A percentile compares a stretch with the other conserved stretches of the same genome.
phyloP scores from a whole-genome alignment of 2,888 invertebrate genomes.

The Apeira syringaria region DNA sequence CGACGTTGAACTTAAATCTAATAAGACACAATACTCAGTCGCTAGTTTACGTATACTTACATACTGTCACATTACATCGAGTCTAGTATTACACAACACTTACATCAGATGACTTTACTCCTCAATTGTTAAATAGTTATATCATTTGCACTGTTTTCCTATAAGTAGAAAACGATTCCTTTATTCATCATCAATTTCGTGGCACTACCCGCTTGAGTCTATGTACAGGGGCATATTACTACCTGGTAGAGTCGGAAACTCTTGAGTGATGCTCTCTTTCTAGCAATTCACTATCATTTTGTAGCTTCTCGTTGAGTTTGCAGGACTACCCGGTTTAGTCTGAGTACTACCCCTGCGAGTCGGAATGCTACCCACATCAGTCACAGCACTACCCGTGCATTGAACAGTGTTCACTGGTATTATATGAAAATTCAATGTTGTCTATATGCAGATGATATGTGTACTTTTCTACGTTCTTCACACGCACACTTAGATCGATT shows the following conservation, averaged over 20 bases:
- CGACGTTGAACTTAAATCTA: conserved; percentile 32
- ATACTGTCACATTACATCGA: conserved; percentile 27
- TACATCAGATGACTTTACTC: neutral
- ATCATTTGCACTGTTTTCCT: neutral
- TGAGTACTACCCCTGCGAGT: conserved; percentile 1
- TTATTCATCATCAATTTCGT: neutral
- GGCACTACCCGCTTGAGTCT: conserved; percentile 5
- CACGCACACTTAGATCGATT: conserved; percentile 73
- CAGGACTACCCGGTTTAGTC: neutral
- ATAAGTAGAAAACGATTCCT: neutral
- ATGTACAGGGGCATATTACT: neutral
- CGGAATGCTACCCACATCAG: neutral
- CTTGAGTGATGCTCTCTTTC: conserved; percentile 2
- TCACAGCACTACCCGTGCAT: neutral
- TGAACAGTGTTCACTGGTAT: neutral
- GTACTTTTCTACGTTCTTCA: conserved; percentile 46
- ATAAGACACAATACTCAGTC: conserved; percentile 43
- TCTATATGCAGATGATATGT: conserved; percentile 1
- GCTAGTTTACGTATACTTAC: conserved; percentile 27
- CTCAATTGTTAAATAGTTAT: neutral
- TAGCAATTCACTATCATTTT: neutral
- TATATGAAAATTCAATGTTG: neutral
- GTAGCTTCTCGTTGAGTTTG: conserved; percentile 1
- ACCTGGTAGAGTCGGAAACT: neutral
- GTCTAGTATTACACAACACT: conserved; percentile 23